phyloP scores from a whole-genome alignment of 2,888 invertebrate species.

The Orthosia incerta region DNA sequence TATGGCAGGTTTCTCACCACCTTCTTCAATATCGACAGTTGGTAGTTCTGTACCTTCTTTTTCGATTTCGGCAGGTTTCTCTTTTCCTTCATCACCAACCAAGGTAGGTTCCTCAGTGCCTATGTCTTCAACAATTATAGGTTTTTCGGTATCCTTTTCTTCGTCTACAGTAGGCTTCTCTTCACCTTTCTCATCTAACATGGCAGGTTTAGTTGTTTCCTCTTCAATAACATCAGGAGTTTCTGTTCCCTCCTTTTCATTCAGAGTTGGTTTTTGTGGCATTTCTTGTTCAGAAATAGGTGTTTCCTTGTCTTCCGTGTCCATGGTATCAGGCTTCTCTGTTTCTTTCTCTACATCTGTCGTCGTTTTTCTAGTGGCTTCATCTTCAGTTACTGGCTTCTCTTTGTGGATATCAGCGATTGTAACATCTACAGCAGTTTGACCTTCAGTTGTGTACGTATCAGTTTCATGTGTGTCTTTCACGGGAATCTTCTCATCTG shows the following conservation, averaged over 20 bases:
- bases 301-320: conserved; percentile 11
- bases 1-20: conserved; percentile 1
- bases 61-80: conserved; percentile 23
- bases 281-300: conserved; percentile 31
- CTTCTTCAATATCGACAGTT: background rate
- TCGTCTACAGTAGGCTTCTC: background rate
- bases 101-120: conserved; percentile 17
- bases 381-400: conserved; percentile 28
- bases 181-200: conserved; percentile 3
- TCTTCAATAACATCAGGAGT: conserved; percentile 8
- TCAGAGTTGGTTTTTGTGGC: conserved; percentile 27
- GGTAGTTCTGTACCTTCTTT: conserved; percentile 18
- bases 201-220: conserved; percentile 7
- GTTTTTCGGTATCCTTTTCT: conserved; percentile 8
- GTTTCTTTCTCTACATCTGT: conserved; percentile 6
- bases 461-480: conserved; percentile 32
- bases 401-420: conserved; percentile 23
- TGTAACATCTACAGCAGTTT: conserved; percentile 16
- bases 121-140: conserved; percentile 4
- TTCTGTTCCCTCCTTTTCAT: conserved; percentile 46
- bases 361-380: conserved; percentile 1
- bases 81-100: conserved; percentile 32
- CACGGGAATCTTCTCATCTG: conserved; percentile 16
- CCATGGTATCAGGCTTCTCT: conserved; percentile 14
- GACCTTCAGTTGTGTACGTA: conserved; percentile 42